Base-by-base conservation (phyloP, 2,888 invertebrate genomes). In the Rhogogaster chlorosoma region DNA sequence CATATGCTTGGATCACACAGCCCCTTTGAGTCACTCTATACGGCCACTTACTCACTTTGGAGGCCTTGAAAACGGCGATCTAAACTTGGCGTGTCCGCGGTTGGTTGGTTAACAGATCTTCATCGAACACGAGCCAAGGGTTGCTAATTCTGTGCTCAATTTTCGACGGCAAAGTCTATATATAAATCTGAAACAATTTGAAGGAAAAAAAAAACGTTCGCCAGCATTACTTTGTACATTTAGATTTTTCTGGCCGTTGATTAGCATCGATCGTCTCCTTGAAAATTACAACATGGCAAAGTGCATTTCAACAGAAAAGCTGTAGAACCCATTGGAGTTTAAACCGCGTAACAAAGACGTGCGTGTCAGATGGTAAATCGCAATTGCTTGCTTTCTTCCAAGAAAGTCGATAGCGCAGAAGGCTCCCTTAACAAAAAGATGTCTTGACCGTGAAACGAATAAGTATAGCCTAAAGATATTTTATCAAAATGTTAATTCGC, bases 81-180 rank as follows among this genome's bases (percentile, higher is more conserved):
- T 83, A 83, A 83, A 83, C 83, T 83, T 83, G 83, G 83, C 83
- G 83, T 83, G 83, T 29, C 45, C 83, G 67, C 49, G 10, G 64
- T 83, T 83, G 70, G 83, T 70, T 45, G 83, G 32, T 67, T 32
- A 64, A 83, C 70, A 83, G 83, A 83, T 83, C 83, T 83, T 67
- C 83, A 83, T 83, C 83, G 67, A 45, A 70, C 83, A 83, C 83
- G 83, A 83, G 83, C 83, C 70, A 49, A 83, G 83, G 83, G 67
- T 83, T 83, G 83, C 83, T 83, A 83, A 83, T 83, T 83, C 83
- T 49, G 83, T 83, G 70, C 83, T 67, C 42, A 57, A 83, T 83
- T 83, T 83, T 67, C 36, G 45, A 67, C n/a, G n/a, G 18, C 36
- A 26, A 36, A 18, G 5, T 6, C 22, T 61, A 22, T 61, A 29